Evolutionary conservation across 2,113 vertebrate genomes (phyloP).

Genomic region (Dipodomys spectabilis): DNA sequence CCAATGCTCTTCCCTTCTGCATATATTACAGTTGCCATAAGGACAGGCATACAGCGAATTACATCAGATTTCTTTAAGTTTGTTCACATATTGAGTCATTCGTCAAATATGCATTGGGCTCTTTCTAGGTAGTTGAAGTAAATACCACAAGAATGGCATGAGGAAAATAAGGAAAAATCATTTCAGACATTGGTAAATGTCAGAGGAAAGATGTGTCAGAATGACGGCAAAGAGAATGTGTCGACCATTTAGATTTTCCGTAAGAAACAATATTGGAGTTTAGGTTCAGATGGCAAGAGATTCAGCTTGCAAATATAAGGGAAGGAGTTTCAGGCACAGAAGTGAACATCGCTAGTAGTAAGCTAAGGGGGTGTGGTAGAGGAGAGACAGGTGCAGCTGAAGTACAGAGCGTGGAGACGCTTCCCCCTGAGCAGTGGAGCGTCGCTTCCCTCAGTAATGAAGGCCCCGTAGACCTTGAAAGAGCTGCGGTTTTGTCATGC

Average conservation of each 20-base stretch:
- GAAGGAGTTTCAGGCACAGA: too few relatives aligned
- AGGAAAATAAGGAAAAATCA: background rate
- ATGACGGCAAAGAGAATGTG: background rate
- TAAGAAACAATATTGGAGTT: background rate
- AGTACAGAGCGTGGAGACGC: too few relatives aligned
- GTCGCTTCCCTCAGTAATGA: too few relatives aligned
- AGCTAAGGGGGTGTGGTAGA: too few relatives aligned
- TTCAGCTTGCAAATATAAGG: too few relatives aligned
- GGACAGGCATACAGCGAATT: background rate
- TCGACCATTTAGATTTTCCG: background rate
- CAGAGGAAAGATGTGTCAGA: too few relatives aligned
- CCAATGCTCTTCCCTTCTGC: background rate
- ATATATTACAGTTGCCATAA: background rate
- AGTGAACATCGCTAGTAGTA: too few relatives aligned
- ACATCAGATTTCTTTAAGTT: background rate
- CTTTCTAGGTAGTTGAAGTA: background rate
- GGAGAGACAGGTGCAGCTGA: too few relatives aligned
- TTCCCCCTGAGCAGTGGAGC: too few relatives aligned
- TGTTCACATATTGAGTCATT: background rate
- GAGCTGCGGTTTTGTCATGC: too few relatives aligned
- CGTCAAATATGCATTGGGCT: background rate
- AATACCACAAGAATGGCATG: background rate
- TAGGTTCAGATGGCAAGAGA: background rate
- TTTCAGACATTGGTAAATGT: background rate
- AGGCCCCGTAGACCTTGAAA: too few relatives aligned